Evolutionary conservation across 2,797 vertebrate genomes (phyloP).

Genomic region (Perodicticus potto): DNA sequence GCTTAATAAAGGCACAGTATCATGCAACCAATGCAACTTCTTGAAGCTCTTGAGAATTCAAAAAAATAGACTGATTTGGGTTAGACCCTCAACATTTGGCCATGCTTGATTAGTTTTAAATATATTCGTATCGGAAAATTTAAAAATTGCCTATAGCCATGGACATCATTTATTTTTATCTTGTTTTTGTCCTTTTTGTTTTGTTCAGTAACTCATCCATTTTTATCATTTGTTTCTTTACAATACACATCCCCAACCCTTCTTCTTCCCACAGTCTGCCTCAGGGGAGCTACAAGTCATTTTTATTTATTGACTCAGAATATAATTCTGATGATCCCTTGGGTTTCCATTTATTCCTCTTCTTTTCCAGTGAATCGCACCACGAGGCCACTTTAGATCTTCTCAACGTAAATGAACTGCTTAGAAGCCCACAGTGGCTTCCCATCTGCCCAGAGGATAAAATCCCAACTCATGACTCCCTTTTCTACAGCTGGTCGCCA

Average conservation of each 20-base stretch:
- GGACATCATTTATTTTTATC: background rate
- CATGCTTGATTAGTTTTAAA: background rate
- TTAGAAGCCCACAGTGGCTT: background rate
- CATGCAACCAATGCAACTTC: background rate
- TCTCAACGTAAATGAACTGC: background rate
- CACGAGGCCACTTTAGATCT: background rate
- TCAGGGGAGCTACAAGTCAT: background rate
- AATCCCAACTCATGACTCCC: background rate
- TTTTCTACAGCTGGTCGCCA: background rate
- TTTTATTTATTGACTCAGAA: constrained; percentile 38
- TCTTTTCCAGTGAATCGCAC: background rate
- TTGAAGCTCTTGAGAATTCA: background rate
- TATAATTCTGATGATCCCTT: background rate
- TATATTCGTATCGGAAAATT: background rate
- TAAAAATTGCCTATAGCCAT: background rate
- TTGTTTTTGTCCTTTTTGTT: background rate
- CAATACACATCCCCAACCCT: background rate
- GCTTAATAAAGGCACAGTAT: background rate
- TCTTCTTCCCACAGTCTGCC: background rate
- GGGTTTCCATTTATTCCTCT: background rate
- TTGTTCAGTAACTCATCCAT: background rate
- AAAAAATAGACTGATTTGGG: background rate
- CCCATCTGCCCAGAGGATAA: background rate
- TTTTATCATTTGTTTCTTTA: background rate
- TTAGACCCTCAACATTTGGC: background rate